Conservation (phyloP, 2,113 vertebrate genomes). For the Chloebia gouldiae region DNA sequence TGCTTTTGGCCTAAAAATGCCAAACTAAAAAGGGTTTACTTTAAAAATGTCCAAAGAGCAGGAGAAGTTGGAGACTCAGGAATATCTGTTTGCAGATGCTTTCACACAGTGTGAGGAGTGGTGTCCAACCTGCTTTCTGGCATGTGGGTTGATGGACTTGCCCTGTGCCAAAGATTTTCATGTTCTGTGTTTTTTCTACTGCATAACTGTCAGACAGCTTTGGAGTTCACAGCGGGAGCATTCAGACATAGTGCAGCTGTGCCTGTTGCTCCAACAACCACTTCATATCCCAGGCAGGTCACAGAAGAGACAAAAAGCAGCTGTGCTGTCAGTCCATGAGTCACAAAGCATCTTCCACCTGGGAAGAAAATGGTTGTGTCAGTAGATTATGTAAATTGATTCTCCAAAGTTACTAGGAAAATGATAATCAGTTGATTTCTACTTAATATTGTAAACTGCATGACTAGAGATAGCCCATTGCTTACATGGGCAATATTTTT, state of each 20-base stretch:
- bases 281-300: conserved; percentile 2
- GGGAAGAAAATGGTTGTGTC: not conserved
- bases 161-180: not conserved
- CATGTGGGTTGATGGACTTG: not conserved
- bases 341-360: conserved; percentile 3
- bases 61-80: not conserved
- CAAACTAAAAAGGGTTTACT: not conserved
- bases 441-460: not conserved
- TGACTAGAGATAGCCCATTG: not conserved
- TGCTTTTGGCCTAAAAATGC: not conserved
- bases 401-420: not conserved
- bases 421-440: not conserved
- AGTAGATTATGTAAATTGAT: not conserved
- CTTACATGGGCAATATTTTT: not conserved
- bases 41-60: not conserved
- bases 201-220: not conserved
- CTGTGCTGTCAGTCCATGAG: not conserved
- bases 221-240: conserved; percentile 1
- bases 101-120: not conserved
- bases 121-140: not conserved
- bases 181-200: not conserved
- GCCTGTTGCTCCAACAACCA: not conserved
- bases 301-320: not conserved
- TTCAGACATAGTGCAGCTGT: not conserved
- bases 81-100: not conserved